These are phyloP conservation scores for Plutomurus gul DNA, from an alignment of 1,140 invertebrate genomes.

Conservation along the genomic window DNA sequence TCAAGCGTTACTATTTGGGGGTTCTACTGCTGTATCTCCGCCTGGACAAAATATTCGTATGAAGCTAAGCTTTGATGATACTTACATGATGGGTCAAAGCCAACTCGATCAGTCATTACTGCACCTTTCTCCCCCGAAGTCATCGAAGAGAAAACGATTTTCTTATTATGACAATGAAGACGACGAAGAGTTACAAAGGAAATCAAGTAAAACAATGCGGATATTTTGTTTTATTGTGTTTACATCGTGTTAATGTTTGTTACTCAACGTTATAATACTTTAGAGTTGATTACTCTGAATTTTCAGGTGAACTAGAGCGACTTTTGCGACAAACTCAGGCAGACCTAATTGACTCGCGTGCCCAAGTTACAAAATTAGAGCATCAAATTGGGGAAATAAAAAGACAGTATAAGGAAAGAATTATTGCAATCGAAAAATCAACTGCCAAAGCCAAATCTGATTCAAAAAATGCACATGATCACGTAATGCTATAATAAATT, in stretches of 20 bases:
- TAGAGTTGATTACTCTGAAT: background rate
- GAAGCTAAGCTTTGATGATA: constrained; percentile 46
- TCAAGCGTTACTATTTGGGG: background rate
- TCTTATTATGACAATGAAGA: constrained; percentile 15
- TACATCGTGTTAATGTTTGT: background rate
- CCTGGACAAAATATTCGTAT: background rate
- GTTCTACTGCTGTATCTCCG: background rate
- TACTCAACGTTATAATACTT: background rate
- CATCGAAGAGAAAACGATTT: background rate
- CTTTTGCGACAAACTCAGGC: constrained; percentile 44
- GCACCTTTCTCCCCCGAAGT: constrained; percentile 5
- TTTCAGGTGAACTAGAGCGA: constrained; percentile 46
- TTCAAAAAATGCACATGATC: constrained; percentile 23
- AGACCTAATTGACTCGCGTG: constrained; percentile 43
- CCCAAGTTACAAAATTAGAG: constrained; percentile 39
- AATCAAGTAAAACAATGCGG: constrained; percentile 37
- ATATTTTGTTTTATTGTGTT: background rate
- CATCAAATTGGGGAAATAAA: constrained; percentile 40
- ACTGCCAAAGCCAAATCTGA: constrained; percentile 16
- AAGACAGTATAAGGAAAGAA: constrained; percentile 30
- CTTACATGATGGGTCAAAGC: constrained; percentile 28
- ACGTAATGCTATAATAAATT: background rate
- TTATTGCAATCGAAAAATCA: constrained; percentile 33
- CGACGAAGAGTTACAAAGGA: constrained; percentile 40
- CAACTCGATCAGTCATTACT: constrained; percentile 36